Percentiles rank a stretch among this genome's conserved stretches.
Conservation (phyloP, 1,140 invertebrate genomes). For the Drosophila baimaii region DNA sequence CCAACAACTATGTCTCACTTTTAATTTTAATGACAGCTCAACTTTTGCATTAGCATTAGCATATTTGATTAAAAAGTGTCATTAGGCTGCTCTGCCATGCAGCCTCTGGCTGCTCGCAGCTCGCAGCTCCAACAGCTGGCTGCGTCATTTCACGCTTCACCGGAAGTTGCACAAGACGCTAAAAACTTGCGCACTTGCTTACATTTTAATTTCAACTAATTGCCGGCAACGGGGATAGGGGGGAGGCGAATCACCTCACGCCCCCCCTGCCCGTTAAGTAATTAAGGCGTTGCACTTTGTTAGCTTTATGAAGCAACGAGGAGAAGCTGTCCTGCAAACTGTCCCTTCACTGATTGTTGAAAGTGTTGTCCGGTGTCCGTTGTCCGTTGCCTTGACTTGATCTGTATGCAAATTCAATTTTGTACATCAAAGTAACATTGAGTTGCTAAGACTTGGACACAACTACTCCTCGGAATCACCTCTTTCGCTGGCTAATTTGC, state of each 20-base stretch:
- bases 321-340: conserved; percentile 21
- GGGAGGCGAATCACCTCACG: conserved; percentile 16
- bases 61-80: conserved; percentile 83
- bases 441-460: conserved; percentile 33
- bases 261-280: conserved; percentile 63
- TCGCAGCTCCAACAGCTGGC: conserved; percentile 11
- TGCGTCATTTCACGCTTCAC: conserved; percentile 64
- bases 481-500: conserved; percentile 70
- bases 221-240: conserved; percentile 56
- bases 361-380: conserved; percentile 63
- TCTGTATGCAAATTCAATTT: conserved; percentile 80
- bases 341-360: conserved; percentile 58
- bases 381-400: conserved; percentile 56
- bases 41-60: conserved; percentile 75
- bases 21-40: conserved; percentile 62
- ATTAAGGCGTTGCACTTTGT: conserved; percentile 78
- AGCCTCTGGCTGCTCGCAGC: neutral
- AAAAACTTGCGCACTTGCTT: conserved; percentile 63
- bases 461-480: conserved; percentile 23
- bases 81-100: conserved; percentile 53
- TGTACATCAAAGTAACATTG: conserved; percentile 57
- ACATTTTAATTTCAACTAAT: conserved; percentile 83
- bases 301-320: conserved; percentile 49
- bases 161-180: conserved; percentile 69
- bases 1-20: conserved; percentile 29